Evolutionary conservation across 2,888 invertebrate species (phyloP), one percentile per base, ranked within the genome.

Genomic region (Plebejus argus): DNA sequence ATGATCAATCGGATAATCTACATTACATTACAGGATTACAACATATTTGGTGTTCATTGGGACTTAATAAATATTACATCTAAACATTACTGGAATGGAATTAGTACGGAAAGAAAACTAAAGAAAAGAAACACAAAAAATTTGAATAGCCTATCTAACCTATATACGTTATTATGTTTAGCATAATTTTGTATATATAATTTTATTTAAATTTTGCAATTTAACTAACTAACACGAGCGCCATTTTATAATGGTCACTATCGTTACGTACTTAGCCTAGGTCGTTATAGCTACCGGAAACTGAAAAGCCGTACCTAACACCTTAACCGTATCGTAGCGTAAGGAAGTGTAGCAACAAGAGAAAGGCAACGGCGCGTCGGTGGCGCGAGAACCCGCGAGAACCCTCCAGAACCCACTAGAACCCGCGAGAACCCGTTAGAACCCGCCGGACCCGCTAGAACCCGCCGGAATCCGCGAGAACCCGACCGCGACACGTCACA

Each of bases 101-200:
- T 76, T 66, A 78, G 76, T 76, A 76, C 61, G 76, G 71, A 77
- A 83, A 71, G 72, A 82, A 81, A 80, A 79, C 80, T 72, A 81
- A 53, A 80, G 45, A 79, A 78, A 81, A 79, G 28, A 81, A 83
- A 81, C 83, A 86, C 84, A 83, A 83, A 86, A 86, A 86, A 86
- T 86, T 88, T 86, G 83, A 87, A 91, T 91, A 91, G 86, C 90
- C 91, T 91, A 91, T 90, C 91, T 91, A 91, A 87, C 84, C 85
- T 66, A 66, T 66, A 88, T 87, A 86, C 49, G 74, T 53, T 74
- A 74, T 53, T 85, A 87, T 86, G 85, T 84, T 86, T 85, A 85
- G 85, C 86, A 85, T 85, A 86, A 83, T 85, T 85, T 87, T 87
- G 86, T 89, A 88, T 90, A 89, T 88, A 88, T 86, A 86, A 87